Evolutionary conservation across 2,888 invertebrate genomes (phyloP), one percentile per base, ranked within the genome.

Genomic region (Acrobasis consociella): DNA sequence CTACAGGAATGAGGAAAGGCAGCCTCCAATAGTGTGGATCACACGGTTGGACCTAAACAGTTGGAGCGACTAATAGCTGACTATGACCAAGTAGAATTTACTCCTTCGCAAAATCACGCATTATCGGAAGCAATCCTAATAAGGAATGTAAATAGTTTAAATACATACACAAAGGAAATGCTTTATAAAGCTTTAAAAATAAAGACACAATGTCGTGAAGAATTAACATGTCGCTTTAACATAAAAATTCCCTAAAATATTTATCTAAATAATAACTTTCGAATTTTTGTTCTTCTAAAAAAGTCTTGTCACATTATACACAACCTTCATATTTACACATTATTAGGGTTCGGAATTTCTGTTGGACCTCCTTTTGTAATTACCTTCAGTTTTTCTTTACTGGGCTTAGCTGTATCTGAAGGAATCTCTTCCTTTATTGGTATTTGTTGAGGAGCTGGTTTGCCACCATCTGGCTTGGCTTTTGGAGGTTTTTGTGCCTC

Each of bases 301-400:
- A 73, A 75, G 72, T 73, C 72, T 67, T 66, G 65, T 68, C 69
- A 68, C 71, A 64, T 62, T 69, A 64, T 67, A 67, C 72, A 70
- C 68, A 71, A 72, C 65, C 69, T 68, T 64, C 66, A 64, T 67
- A 53, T 61, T 68, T 64, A 65, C 62, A 56, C 63, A 64, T 81
- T 83, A 86, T 67, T 77, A 65, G 85, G 87, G 68, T 86, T 83
- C 55, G 90, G 92, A 17, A 93, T 93, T 71, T 91, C 93, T 22
- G 85, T 77, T 1, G 93, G 93, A 10, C 94, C 94, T 64, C 87
- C 93, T 72, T 93, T 94, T 73, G 91, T 94, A 64, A 94, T 94
- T 3, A 94, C 93, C 82, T 94, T 94, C 37, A 94, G 85, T 58
- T 89, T 93, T 68, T 93, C 93, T 65, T 89, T 87, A 69, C 81